phyloP scores from a whole-genome alignment of 2,113 vertebrate genomes.

The Rhombomys opimus region DNA sequence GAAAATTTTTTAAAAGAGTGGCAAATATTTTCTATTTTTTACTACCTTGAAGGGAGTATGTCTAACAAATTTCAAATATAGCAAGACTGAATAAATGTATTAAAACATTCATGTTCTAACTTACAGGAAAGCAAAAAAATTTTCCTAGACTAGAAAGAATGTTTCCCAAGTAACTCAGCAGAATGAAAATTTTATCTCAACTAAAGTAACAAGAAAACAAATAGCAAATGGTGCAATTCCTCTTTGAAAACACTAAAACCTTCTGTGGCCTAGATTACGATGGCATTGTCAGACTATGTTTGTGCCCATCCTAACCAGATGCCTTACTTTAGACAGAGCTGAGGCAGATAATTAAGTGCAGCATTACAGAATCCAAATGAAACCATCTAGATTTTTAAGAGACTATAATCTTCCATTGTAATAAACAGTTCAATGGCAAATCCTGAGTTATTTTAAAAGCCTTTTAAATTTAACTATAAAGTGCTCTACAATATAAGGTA shows the following conservation, averaged over 20 bases:
- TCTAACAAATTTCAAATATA: conserved; percentile 51
- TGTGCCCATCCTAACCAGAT: conserved; percentile 32
- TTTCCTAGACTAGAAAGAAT: not conserved
- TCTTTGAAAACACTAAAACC: conserved; percentile 2
- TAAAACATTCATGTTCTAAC: not conserved
- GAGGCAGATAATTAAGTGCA: conserved; percentile 32
- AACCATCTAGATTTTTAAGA: conserved; percentile 42
- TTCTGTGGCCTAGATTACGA: conserved; percentile 26
- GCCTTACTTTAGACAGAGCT: conserved; percentile 46
- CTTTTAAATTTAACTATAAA: conserved; percentile 29
- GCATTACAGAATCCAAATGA: conserved; percentile 11
- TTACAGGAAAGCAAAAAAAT: conserved; percentile 54
- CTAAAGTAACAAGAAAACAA: conserved; percentile 45
- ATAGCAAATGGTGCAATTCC: conserved; percentile 37
- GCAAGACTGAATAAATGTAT: conserved; percentile 35
- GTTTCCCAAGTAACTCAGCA: conserved; percentile 54
- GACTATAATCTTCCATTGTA: conserved; percentile 21
- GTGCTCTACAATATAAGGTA: not conserved
- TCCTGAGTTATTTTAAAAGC: conserved; percentile 17
- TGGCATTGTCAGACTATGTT: not conserved
- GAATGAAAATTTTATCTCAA: conserved; percentile 38
- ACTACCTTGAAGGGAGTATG: conserved; percentile 26
- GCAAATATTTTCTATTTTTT: conserved; percentile 14
- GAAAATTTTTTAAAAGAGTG: not conserved
- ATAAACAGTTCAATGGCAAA: conserved; percentile 10